A percentile compares a stretch with the other conserved stretches of the same genome.
Evolutionary conservation across 2,113 vertebrate species (phyloP).

Genomic region (Serinus canaria): DNA sequence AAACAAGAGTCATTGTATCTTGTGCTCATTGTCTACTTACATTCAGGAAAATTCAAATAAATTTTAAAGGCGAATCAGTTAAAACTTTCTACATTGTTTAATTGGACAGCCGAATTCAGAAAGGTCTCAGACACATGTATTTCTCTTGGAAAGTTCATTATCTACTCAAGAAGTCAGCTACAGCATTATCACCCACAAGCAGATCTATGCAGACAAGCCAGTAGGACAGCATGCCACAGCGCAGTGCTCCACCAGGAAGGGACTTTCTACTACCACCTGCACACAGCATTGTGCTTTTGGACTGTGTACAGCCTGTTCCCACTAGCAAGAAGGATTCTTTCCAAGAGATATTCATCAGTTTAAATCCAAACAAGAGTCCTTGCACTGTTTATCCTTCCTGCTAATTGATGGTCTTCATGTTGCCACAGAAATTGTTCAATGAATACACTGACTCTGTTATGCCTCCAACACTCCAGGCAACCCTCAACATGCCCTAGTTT

Average conservation of each 20-base stretch:
- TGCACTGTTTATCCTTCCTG: conserved; percentile 14
- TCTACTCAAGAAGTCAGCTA: not conserved
- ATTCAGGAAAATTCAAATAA: not conserved
- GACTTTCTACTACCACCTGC: not conserved
- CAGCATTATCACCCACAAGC: not conserved
- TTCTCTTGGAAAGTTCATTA: not conserved
- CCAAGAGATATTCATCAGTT: conserved; percentile 24
- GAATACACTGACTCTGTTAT: not conserved
- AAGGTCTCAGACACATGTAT: not conserved
- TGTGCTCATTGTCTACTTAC: not conserved
- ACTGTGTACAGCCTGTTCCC: not conserved
- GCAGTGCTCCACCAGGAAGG: not conserved
- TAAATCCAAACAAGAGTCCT: not conserved
- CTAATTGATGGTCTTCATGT: conserved; percentile 5
- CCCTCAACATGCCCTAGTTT: conserved; percentile 10
- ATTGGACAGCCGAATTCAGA: not conserved
- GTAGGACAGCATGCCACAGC: conserved; percentile 32
- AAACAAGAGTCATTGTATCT: not conserved
- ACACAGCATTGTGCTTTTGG: accelerated
- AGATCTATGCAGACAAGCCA: not conserved
- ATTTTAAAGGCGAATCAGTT: not conserved
- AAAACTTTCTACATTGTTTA: not conserved
- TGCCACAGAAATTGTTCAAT: conserved; percentile 19
- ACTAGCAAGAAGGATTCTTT: not conserved
- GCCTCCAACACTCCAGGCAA: conserved; percentile 1